A percentile compares a stretch with the other conserved stretches of the same genome.
phyloP scores from a whole-genome alignment of 2,113 vertebrate species.

The Atherinomorus stipes region DNA sequence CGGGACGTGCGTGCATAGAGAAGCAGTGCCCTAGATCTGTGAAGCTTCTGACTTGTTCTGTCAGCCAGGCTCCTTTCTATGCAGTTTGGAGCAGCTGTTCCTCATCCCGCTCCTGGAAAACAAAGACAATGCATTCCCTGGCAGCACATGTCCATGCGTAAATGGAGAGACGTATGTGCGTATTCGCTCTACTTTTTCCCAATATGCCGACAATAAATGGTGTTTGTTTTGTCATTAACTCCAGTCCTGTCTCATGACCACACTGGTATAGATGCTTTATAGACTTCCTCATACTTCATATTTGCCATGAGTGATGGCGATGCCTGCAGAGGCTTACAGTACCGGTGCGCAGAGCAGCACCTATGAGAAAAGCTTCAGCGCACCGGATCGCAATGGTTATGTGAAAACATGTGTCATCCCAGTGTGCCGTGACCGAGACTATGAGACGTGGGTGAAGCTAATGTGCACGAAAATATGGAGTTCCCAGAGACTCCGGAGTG shows the following conservation, averaged over 20 bases:
- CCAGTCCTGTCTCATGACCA: slow-evolving; percentile 50
- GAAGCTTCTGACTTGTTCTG: slow-evolving; percentile 60
- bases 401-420: slow-evolving; percentile 74
- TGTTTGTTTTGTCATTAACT: slow-evolving; percentile 51
- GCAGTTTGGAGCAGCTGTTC: slow-evolving; percentile 35
- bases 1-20: slow-evolving; percentile 57
- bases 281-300: slow-evolving; percentile 73
- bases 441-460: slow-evolving; percentile 65
- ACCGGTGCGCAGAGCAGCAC: slow-evolving; percentile 56
- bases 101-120: slow-evolving; percentile 55
- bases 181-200: slow-evolving; percentile 35
- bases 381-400: slow-evolving; percentile 75
- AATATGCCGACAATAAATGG: slow-evolving; percentile 45
- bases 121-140: slow-evolving; percentile 50
- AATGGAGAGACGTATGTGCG: slow-evolving; percentile 64
- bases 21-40: slow-evolving; percentile 65
- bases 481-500: slow-evolving; percentile 80
- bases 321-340: slow-evolving; percentile 70
- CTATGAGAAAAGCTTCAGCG: slow-evolving; percentile 63
- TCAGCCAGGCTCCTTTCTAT: slow-evolving; percentile 52
- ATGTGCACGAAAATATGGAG: slow-evolving; percentile 69
- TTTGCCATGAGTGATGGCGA: slow-evolving; percentile 80
- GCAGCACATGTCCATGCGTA: slow-evolving; percentile 63
- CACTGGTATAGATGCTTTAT: slow-evolving; percentile 57
- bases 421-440: slow-evolving; percentile 59